Percentiles rank a stretch among this genome's conserved stretches.
phyloP scores from a whole-genome alignment of 1,140 invertebrate genomes.

The Musca domestica region DNA sequence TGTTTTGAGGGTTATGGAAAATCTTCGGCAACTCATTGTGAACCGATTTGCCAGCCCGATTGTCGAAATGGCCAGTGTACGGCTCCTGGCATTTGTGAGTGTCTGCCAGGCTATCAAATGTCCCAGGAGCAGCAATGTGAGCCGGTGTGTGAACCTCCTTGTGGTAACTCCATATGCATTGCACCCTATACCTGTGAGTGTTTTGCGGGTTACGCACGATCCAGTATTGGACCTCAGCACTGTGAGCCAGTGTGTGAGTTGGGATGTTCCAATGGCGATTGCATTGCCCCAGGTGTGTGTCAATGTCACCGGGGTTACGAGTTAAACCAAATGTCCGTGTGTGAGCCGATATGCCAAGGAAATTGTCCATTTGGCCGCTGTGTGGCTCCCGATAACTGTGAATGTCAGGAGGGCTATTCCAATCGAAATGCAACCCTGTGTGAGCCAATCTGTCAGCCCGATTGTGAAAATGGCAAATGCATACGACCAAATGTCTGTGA shows the following conservation, averaged over 20 bases:
- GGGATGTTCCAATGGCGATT: conserved; percentile 58
- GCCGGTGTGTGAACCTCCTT: conserved; percentile 40
- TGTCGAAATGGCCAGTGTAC: conserved; percentile 47
- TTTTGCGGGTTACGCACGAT: conserved; percentile 29
- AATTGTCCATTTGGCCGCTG: conserved; percentile 46
- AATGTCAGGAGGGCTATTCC: conserved; percentile 44
- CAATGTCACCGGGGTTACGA: conserved; percentile 36
- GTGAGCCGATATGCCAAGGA: not conserved
- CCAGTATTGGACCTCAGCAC: conserved; percentile 26
- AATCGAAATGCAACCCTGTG: not conserved
- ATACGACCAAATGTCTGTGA: conserved; percentile 41
- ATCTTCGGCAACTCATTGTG: conserved; percentile 37
- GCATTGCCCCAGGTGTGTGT: conserved; percentile 57
- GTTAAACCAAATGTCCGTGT: not conserved
- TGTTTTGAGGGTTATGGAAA: conserved; percentile 7
- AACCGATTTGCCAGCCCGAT: conserved; percentile 53
- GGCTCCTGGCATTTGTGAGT: conserved; percentile 9
- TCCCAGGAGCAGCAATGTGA: not conserved
- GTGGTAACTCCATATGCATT: conserved; percentile 29
- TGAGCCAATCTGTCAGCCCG: no score
- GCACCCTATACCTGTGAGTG: conserved; percentile 54
- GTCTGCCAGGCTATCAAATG: conserved; percentile 2
- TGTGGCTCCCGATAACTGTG: conserved; percentile 46
- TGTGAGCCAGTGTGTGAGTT: conserved; percentile 52
- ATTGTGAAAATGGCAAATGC: not conserved